Conservation (phyloP, 2,888 invertebrate species). For the Drosophila prolongata region DNA sequence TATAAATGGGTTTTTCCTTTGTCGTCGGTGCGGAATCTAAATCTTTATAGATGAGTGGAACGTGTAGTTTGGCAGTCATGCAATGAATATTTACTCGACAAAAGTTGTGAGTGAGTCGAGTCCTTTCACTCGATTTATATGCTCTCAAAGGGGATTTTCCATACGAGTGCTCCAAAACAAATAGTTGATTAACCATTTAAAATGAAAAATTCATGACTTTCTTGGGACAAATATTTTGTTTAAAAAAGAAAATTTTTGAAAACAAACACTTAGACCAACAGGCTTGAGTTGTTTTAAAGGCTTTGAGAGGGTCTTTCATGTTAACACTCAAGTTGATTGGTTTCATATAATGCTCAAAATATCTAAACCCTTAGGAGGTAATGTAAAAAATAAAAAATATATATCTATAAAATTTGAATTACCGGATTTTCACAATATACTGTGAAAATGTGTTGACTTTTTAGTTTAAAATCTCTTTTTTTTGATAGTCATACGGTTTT, state of each 20-base stretch:
- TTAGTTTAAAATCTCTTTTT: too few species aligned
- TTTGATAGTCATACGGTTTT: too few species aligned
- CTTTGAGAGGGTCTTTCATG: too few species aligned
- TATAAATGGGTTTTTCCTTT: constrained; percentile 13
- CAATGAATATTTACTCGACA: constrained; percentile 32
- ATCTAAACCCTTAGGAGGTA: too few species aligned
- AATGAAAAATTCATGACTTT: neutral
- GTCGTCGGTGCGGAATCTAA: neutral
- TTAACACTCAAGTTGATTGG: too few species aligned
- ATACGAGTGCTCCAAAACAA: neutral
- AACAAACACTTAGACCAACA: too few species aligned
- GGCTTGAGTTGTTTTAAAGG: too few species aligned
- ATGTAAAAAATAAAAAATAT: too few species aligned
- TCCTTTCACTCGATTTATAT: constrained; percentile 15
- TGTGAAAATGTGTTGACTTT: too few species aligned
- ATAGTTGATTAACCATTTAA: neutral
- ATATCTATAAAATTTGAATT: too few species aligned
- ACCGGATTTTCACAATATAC: too few species aligned
- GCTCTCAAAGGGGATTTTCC: constrained; percentile 10
- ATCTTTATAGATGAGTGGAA: constrained; percentile 25
- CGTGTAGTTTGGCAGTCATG: constrained; percentile 6
- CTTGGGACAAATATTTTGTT: neutral
- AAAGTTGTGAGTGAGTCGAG: neutral
- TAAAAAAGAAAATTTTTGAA: neutral
- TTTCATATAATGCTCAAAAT: too few species aligned